These are phyloP conservation scores for Trichacis sp. DNA, from an alignment of 2,888 invertebrate species.

Conservation along the genomic window DNA sequence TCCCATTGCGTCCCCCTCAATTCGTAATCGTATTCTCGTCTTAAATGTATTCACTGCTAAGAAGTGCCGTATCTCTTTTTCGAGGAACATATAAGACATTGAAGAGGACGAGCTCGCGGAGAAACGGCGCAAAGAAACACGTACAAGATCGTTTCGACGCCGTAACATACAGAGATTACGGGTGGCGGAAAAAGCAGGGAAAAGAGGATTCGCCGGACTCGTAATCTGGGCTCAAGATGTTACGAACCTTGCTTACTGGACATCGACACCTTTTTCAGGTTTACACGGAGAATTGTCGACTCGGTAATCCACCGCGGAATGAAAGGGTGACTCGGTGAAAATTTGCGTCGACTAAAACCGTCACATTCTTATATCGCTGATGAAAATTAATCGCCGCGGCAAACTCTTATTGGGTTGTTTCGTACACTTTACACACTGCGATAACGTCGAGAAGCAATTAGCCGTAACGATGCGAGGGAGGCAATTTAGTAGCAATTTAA, in stretches of 20 bases:
- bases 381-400: background rate
- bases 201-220: constrained; percentile 63
- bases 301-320: background rate
- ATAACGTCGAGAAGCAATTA: constrained; percentile 42
- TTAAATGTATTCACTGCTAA: constrained; percentile 61
- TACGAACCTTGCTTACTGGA: constrained; percentile 49
- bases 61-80: constrained; percentile 39
- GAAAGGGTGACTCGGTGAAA: background rate
- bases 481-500: constrained; percentile 49
- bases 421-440: constrained; percentile 13
- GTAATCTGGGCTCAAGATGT: constrained; percentile 64
- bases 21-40: constrained; percentile 61
- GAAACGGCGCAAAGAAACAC: constrained; percentile 44
- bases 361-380: constrained; percentile 1
- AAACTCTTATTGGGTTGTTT: constrained; percentile 7
- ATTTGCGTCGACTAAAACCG: background rate
- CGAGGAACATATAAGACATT: constrained; percentile 31
- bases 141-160: constrained; percentile 44
- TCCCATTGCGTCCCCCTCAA: constrained; percentile 29
- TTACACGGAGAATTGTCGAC: background rate
- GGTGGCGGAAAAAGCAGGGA: constrained; percentile 45
- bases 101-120: constrained; percentile 23
- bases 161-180: constrained; percentile 38
- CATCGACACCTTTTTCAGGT: constrained; percentile 39
- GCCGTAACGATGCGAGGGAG: constrained; percentile 32